Evolutionary conservation across 2,797 vertebrate genomes (phyloP).

Genomic region (Peromyscus aztecus): DNA sequence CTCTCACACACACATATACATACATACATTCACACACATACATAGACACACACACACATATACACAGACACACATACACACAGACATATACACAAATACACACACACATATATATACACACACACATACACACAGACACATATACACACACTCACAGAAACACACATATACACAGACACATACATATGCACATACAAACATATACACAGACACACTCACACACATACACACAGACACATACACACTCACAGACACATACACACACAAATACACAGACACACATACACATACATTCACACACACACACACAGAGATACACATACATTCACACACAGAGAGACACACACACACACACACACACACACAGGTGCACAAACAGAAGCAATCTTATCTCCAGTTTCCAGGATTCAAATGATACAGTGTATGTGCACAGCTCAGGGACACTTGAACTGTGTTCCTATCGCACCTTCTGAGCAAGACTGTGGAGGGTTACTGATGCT

Average conservation of each 20-base stretch:
- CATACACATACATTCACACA: not conserved
- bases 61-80: not conserved
- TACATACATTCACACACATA: not conserved
- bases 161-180: not conserved
- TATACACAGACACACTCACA: too few species aligned
- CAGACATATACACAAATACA: not conserved
- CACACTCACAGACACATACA: too few species aligned
- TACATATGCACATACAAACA: not conserved
- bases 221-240: not conserved
- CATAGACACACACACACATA: not conserved
- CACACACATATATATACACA: not conserved
- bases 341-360: not conserved
- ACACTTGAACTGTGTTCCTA: rapidly evolving
- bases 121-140: not conserved
- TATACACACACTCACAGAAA: not conserved
- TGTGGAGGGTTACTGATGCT: not conserved
- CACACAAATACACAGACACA: not conserved
- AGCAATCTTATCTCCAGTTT: not conserved
- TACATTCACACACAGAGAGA: not conserved
- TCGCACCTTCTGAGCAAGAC: not conserved
- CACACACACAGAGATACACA: too few species aligned
- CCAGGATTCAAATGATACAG: too few species aligned
- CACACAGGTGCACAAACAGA: not conserved
- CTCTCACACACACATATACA: not conserved
- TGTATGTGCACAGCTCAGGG: not conserved